Percentiles rank a stretch among this genome's conserved stretches.
These are phyloP conservation scores for Limosa lapponica DNA, from an alignment of 2,797 vertebrate genomes.

Conservation along the genomic window DNA sequence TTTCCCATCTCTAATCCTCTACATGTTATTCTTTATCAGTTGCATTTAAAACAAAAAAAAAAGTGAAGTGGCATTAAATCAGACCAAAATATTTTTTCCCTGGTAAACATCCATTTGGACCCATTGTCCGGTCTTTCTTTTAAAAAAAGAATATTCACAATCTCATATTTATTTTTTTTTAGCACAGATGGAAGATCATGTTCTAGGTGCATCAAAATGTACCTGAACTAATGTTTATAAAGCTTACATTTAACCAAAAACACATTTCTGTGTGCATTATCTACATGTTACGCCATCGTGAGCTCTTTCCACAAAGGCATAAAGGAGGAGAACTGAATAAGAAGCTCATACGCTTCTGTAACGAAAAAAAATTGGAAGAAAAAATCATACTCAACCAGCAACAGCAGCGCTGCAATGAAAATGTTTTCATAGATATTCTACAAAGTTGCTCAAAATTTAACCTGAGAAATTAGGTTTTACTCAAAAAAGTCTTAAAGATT, in stretches of 20 bases:
- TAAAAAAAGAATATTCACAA: neutral
- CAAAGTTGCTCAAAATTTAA: neutral
- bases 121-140: neutral
- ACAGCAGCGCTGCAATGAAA: conserved; percentile 9
- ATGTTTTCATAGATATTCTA: neutral
- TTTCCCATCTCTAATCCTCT: conserved; percentile 43
- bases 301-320: neutral
- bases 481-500: neutral
- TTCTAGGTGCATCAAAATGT: neutral
- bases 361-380: neutral
- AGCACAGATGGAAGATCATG: neutral
- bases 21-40: neutral
- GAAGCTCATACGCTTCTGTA: neutral
- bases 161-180: neutral
- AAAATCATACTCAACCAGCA: neutral
- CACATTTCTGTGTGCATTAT: neutral
- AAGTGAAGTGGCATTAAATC: neutral
- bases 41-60: neutral
- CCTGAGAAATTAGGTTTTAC: conserved; percentile 10
- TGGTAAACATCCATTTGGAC: neutral
- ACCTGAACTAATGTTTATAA: neutral
- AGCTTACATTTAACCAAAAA: neutral
- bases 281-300: neutral
- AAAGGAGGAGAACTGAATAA: neutral
- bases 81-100: neutral